Evolutionary conservation across 2,797 vertebrate genomes (phyloP), one percentile per base, ranked within the genome.

Genomic region (Ctenochaetus hawaiiensis): DNA sequence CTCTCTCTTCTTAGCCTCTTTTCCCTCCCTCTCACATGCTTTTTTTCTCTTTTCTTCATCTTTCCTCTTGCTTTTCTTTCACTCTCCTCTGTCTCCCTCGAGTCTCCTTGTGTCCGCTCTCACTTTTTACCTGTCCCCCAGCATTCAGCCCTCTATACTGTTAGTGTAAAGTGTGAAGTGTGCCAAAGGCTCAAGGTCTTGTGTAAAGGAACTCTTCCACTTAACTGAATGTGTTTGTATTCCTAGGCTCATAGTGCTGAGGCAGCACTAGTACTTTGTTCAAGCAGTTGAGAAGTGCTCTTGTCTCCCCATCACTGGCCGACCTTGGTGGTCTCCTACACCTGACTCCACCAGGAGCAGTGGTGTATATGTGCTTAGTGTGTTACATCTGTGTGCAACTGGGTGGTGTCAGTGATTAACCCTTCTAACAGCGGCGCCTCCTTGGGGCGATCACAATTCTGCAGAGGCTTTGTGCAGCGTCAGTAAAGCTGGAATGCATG

Each of bases 151-250:
- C 30, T 67, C 77, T 83, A 58, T 62, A 75, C 30, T 61, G 76
- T 83, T 74, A 79, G 70, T 77, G 70, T 81, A 72, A 87, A 80
- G 77, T 83, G 67, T 85, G 76, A 73, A 54, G 65, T 65, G 22
- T 71, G 80, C 75, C 48, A 12, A 75, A 78, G 71, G 82, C 87
- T 89, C 84, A 84, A 91, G 87, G 86, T 90, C 90, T 87, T 80
- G 80, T 80, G 82, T 85, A 81, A 90, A 89, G 89, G 69, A 86
- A 87, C 70, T 87, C 80, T 71, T 79, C 60, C 83, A 83, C 76
- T 83, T 79, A 85, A 78, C 57, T 75, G 54, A 60, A 76, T 82
- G 77, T 85, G 68, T 91, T 83, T 90, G 84, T 89, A 86, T 84
- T 88, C 81, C 57, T 34, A 41, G 44, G 63, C 86, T 87, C 58